phyloP scores from a whole-genome alignment of 2,888 invertebrate genomes.

The Caenorhabditis imperialis region DNA sequence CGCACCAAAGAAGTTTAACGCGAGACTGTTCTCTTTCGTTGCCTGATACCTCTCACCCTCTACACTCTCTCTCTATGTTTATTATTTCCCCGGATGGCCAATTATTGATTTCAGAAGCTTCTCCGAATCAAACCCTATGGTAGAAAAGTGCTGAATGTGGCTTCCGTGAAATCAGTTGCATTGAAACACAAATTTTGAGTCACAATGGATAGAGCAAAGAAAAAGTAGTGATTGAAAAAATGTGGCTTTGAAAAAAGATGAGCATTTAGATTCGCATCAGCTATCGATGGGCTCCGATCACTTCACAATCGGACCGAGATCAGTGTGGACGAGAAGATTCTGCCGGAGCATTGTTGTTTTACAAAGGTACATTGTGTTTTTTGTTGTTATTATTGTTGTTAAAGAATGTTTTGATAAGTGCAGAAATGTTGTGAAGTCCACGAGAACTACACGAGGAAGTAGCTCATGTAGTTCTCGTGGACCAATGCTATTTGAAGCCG shows the following conservation, averaged over 20 bases:
- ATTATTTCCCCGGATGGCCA: too few species aligned
- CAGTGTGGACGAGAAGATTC: constrained; percentile 68
- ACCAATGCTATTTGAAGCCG: too few species aligned
- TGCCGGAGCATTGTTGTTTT: constrained; percentile 69
- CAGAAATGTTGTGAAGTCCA: neutral
- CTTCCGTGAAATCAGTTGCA: neutral
- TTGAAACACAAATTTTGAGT: neutral
- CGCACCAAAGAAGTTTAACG: too few species aligned
- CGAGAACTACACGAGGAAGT: too few species aligned
- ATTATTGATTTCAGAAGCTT: too few species aligned
- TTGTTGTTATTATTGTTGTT: neutral
- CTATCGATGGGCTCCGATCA: constrained; percentile 74
- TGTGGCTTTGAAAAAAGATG: neutral
- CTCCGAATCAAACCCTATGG: too few species aligned
- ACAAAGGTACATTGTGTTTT: constrained; percentile 56
- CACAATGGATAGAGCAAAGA: constrained; percentile 54
- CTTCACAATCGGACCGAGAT: constrained; percentile 64
- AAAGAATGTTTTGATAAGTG: neutral
- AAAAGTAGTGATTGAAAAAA: constrained; percentile 23
- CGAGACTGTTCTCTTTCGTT: too few species aligned
- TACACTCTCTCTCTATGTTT: too few species aligned
- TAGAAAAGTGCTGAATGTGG: neutral
- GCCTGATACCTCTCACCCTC: too few species aligned
- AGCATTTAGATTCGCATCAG: constrained; percentile 70
- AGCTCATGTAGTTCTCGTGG: too few species aligned